Base-by-base conservation (phyloP, 2,113 vertebrate species). In the Apistogramma diplotaenia region DNA sequence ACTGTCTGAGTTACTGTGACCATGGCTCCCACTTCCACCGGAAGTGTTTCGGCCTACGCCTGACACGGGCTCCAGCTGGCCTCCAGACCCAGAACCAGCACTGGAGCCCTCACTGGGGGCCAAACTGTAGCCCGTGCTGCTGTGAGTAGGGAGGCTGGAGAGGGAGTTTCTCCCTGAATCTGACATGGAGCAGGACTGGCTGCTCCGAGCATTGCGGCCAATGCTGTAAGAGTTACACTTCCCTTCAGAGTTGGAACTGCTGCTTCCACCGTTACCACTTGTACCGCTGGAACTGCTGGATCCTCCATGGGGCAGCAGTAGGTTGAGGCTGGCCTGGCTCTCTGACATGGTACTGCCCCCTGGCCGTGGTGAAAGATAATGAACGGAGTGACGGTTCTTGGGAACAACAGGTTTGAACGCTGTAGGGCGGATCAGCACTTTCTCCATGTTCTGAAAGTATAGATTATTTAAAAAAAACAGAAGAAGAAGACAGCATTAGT, bases 81-180 rank as follows among this genome's bases (percentile, higher is more conserved):
- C 89, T 62, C 92, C 92, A 0, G 89, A 87, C 29, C 76, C 93
- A 29, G 92, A 93, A 18, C 92, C 93, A 0, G 90, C 88, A 81
- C 90, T 83, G 19, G 95, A 94, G 2, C 90, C 94, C 60, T 98
- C 98, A 0, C 95, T 95, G 76, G 95, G 96, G 35, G 92, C 93
- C 86, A 97, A 94, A 91, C 96, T 96, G 90, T 96, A 96, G 61
- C 96, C 96, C 0, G 98, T 97, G 91, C 97, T 96, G 92, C 95
- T 98, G 93, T 97, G 98, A n/a, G 98, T 99, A 8, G 98, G 98
- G 88, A 99, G 95, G 93, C 98, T 99, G 88, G 98, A 99, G 81
- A 99, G 94, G 5, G 98, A 99, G 94, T 99, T 99, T 58, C 97
- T 96, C 23, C 98, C 98, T 3, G 98, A 99, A 89, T 99, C 98